Evolutionary conservation across 2,113 vertebrate genomes (phyloP).

Genomic region (Ophiodon elongatus): DNA sequence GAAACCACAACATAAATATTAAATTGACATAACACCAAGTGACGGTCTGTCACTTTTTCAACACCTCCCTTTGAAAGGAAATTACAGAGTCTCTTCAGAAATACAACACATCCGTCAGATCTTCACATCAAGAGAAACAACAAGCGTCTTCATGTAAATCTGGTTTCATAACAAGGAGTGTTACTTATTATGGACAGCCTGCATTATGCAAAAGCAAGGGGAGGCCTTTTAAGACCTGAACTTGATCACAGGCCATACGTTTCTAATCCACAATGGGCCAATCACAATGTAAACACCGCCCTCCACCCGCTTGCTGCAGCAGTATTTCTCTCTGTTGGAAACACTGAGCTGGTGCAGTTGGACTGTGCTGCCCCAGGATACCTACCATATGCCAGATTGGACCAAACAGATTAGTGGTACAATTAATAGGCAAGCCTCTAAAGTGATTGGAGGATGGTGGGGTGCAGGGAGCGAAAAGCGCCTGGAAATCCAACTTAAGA

Average conservation of each 20-base stretch:
- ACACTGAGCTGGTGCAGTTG: constrained; percentile 23
- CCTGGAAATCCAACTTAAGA: constrained; percentile 46
- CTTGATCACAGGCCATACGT: constrained; percentile 69
- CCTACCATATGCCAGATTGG: constrained; percentile 70
- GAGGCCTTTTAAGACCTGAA: constrained; percentile 67
- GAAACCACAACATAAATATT: background rate
- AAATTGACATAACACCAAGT: background rate
- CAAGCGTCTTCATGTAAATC: constrained; percentile 24
- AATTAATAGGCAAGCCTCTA: constrained; percentile 53
- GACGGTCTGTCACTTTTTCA: background rate
- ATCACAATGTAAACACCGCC: constrained; percentile 46
- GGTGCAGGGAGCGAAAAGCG: constrained; percentile 36
- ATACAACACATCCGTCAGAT: background rate
- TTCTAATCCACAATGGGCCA: constrained; percentile 72
- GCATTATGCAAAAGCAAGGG: constrained; percentile 54
- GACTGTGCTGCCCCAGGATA: constrained; percentile 26
- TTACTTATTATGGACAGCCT: constrained; percentile 54
- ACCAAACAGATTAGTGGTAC: constrained; percentile 68
- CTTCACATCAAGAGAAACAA: constrained; percentile 33
- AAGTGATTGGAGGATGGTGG: constrained; percentile 60
- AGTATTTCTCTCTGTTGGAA: constrained; percentile 32
- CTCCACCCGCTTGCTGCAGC: constrained; percentile 7
- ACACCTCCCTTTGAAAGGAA: constrained; percentile 1
- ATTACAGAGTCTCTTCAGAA: constrained; percentile 2
- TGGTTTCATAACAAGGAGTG: constrained; percentile 56